A percentile compares a stretch with the other conserved stretches of the same genome.
These are phyloP conservation scores for Pandemis corylana DNA, from an alignment of 2,888 invertebrate genomes.

Conservation along the genomic window DNA sequence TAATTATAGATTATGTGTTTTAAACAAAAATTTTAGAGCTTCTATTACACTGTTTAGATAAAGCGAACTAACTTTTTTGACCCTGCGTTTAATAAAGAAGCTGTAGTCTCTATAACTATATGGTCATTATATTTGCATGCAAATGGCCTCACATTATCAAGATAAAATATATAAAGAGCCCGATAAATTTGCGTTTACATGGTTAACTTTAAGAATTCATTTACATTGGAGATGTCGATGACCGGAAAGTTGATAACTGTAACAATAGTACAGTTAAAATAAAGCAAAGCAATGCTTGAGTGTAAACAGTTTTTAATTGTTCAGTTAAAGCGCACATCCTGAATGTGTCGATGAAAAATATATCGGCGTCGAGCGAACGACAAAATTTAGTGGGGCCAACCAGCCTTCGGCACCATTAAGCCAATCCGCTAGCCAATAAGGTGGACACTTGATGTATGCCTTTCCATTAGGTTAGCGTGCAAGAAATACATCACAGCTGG, in stretches of 20 bases:
- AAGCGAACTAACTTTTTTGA: slow-evolving; percentile 44
- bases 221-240: slow-evolving; percentile 22
- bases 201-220: slow-evolving; percentile 27
- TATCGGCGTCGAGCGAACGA: slow-evolving; percentile 55
- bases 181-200: slow-evolving; percentile 50
- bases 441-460: slow-evolving; percentile 83
- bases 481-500: slow-evolving; percentile 81
- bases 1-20: slow-evolving; percentile 52
- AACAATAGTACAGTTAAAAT: background rate
- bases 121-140: slow-evolving; percentile 63
- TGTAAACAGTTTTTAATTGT: background rate
- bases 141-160: slow-evolving; percentile 60
- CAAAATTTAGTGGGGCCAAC: slow-evolving; percentile 65
- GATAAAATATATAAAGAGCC: slow-evolving; percentile 55
- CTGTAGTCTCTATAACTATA: slow-evolving; percentile 53
- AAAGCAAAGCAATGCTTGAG: no score
- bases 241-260: slow-evolving; percentile 8
- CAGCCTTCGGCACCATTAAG: slow-evolving; percentile 74
- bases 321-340: background rate
- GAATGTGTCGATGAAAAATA: slow-evolving; percentile 49
- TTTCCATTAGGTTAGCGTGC: slow-evolving; percentile 81
- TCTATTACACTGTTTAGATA: slow-evolving; percentile 40
- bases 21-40: slow-evolving; percentile 46
- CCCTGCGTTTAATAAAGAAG: slow-evolving; percentile 51
- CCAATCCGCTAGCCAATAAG: slow-evolving; percentile 80